Evolutionary conservation across 2,888 invertebrate species (phyloP).

Genomic region (Patella depressa): DNA sequence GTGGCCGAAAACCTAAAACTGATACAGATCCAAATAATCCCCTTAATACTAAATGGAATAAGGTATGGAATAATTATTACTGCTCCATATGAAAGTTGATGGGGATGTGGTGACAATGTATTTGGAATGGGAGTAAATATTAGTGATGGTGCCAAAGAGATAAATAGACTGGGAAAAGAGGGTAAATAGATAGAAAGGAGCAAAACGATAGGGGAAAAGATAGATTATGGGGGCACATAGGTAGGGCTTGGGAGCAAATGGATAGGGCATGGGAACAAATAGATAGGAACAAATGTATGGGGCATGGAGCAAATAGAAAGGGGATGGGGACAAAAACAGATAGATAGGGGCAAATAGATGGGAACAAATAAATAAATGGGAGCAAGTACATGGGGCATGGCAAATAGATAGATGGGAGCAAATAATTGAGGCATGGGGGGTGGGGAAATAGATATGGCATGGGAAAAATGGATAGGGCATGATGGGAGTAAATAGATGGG

Average conservation of each 20-base stretch:
- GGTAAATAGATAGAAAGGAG: not conserved
- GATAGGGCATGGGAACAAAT: conserved; percentile 13
- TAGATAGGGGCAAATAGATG: conserved; percentile 11
- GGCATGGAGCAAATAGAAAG: conserved; percentile 13
- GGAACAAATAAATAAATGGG: not conserved
- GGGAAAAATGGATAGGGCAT: conserved; percentile 2
- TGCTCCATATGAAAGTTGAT: too few species aligned
- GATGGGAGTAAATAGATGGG: conserved; percentile 12
- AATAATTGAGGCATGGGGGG: conserved; percentile 8
- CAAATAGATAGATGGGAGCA: conserved; percentile 16
- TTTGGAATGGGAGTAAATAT: not conserved
- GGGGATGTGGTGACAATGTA: too few species aligned
- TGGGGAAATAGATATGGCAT: not conserved
- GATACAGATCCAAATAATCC: not conserved
- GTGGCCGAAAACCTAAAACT: conserved; percentile 12
- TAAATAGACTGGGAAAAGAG: not conserved
- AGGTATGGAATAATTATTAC: not conserved
- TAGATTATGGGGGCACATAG: not conserved
- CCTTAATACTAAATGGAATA: not conserved
- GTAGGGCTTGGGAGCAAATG: too few species aligned
- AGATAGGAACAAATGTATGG: conserved; percentile 9
- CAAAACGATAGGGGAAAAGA: conserved; percentile 26
- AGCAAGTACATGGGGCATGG: too few species aligned
- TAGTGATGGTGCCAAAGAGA: not conserved
- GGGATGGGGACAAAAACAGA: conserved; percentile 6